Conservation (phyloP, 2,113 vertebrate genomes). For the Lates calcarifer region DNA sequence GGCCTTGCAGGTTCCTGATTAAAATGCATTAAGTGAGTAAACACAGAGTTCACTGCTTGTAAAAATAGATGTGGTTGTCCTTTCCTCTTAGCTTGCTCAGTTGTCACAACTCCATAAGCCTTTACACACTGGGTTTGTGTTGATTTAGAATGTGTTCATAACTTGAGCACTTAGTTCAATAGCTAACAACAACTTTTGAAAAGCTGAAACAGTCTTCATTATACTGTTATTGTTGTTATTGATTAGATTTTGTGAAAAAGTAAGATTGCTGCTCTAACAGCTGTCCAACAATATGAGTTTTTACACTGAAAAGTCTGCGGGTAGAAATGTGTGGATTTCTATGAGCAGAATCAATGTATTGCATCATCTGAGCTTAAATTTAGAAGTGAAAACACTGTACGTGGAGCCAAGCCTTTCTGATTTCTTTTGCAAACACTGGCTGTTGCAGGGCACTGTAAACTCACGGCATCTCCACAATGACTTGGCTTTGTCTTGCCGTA, state of each 20-base stretch:
- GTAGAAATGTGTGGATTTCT: slow-evolving; percentile 1
- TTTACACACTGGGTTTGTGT: slow-evolving; percentile 11
- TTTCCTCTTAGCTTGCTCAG: slow-evolving; percentile 18
- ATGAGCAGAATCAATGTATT: background rate
- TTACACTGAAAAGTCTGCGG: background rate
- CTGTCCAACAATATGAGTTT: slow-evolving; percentile 4
- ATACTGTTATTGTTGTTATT: background rate
- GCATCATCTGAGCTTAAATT: slow-evolving; percentile 6
- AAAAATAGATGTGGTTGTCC: slow-evolving; percentile 33
- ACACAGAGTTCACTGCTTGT: slow-evolving; percentile 39
- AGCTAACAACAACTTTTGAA: slow-evolving; percentile 13
- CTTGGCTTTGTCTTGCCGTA: slow-evolving; percentile 42
- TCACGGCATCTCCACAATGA: slow-evolving; percentile 33
- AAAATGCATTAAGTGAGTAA: slow-evolving; percentile 61
- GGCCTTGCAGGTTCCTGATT: slow-evolving; percentile 43
- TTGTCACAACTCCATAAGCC: slow-evolving; percentile 20
- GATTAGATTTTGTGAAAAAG: background rate
- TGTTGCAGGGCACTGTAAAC: slow-evolving; percentile 29
- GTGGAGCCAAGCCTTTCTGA: background rate
- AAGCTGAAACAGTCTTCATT: background rate
- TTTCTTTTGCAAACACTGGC: slow-evolving; percentile 26
- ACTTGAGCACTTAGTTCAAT: slow-evolving; percentile 1
- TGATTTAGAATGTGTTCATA: background rate
- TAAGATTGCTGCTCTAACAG: background rate
- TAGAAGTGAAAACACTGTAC: slow-evolving; percentile 2